Conservation (phyloP, 2,113 vertebrate species). For the Planiliza haematocheilus region DNA sequence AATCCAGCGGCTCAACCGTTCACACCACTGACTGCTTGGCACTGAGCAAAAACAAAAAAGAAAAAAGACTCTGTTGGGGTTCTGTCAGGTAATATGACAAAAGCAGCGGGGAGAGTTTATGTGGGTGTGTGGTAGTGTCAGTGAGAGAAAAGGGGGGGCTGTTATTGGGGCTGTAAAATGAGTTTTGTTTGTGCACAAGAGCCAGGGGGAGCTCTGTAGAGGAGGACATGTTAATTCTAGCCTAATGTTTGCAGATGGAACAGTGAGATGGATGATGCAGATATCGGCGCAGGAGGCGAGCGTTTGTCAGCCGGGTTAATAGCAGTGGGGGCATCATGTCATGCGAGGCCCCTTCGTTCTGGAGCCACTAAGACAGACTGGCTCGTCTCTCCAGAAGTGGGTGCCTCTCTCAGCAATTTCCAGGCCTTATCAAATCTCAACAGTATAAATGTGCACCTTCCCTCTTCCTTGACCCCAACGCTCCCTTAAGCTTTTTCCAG, state of each 20-base stretch:
- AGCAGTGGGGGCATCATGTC: conserved; percentile 40
- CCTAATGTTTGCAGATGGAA: conserved; percentile 20
- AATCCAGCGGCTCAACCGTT: conserved; percentile 75
- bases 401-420: conserved; percentile 69
- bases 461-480: conserved; percentile 55
- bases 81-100: conserved; percentile 75
- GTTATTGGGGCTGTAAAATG: conserved; percentile 14
- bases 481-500: conserved; percentile 35
- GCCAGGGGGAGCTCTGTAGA: not conserved
- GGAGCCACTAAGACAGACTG: conserved; percentile 42
- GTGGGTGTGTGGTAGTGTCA: conserved; percentile 37
- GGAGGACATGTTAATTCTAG: conserved; percentile 28
- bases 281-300: conserved; percentile 25
- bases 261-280: conserved; percentile 41
- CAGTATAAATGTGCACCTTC: conserved; percentile 61
- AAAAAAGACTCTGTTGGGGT: conserved; percentile 62
- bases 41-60: conserved; percentile 48
- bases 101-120: conserved; percentile 55
- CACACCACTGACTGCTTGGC: conserved; percentile 73
- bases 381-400: conserved; percentile 48
- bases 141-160: conserved; percentile 8
- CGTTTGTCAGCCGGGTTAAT: conserved; percentile 57
- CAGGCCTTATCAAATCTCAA: conserved; percentile 69
- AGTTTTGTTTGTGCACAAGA: conserved; percentile 22
- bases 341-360: conserved; percentile 27